Evolutionary conservation across 2,888 invertebrate genomes (phyloP), one percentile per base, ranked within the genome.

Genomic region (Leucophora obtusa): DNA sequence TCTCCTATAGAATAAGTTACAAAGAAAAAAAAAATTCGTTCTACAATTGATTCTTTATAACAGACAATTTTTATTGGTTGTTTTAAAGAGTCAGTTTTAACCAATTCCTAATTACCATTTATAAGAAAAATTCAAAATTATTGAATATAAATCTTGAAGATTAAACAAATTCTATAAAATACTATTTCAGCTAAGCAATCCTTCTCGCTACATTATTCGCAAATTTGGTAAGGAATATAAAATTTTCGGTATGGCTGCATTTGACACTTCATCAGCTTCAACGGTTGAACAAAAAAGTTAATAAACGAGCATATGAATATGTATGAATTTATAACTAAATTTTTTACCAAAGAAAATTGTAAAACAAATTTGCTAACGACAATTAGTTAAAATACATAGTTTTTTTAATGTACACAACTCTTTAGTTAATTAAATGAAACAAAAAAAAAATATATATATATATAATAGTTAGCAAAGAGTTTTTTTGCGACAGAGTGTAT

Each of bases 251-350:
- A 70, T 70, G 76, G 58, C 72, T 73, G 73, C 65, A 69, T 76
- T 76, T 81, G 80, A 81, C 80, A 81, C 80, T 81, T 81, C 80
- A 81, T 81, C 80, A 81, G 80, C 80, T 76, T 81, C 77, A 68
- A 18, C 53, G 56, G 33, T n/a, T 56, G 38, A 38, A 65, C 58
- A 35, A 53, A 35, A 74, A 69, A 75, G 62, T 71, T 70, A 71
- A 79, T 66, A 70, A 70, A 72, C 21, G 54, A 74, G 54, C 59
- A 63, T 43, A 74, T 60, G 70, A 59, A 71, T 63, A 76, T 73
- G 69, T 81, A 81, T 81, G 81, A 81, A 77, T 77, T 77, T 81
- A 81, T 81, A 77, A 81, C 69, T 74, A n/a, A 69, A 62, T 56
- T 71, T 71, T 70, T 47, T 66, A 18, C 43, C 14, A 17, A 54